Evolutionary conservation across 2,797 vertebrate species (phyloP), one percentile per base, ranked within the genome.

Genomic region (Eupleurogrammus muticus): DNA sequence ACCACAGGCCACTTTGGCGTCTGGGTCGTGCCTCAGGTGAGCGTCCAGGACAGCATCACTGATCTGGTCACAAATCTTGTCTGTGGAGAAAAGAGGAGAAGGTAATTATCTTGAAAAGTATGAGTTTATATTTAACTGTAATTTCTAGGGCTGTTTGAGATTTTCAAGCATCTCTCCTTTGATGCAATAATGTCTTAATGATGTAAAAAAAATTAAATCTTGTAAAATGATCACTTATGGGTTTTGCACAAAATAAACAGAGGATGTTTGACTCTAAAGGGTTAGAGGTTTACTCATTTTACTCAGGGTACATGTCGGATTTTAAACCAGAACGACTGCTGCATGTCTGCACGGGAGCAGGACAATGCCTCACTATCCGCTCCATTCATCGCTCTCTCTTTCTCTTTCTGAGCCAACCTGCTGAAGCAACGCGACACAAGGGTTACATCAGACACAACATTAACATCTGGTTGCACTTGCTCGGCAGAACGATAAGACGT

Each of bases 51-150:
- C 97, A 0, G 98, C 97, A 70, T 99, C 98, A 0, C 98, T 99
- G 93, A 99, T 98, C 91, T 99, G 98, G 85, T 99, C 98, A 61
- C 98, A 99, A 74, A 99, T 99, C 85, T 99, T 99, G 89, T 99
- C 98, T 99, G 90, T 50, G 85, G 77, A 73, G 77, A 81, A 20
- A 48, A 16, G n/a, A 20, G 28, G 61, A 68, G 6, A 52, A 50
- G 0, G 17, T 5, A 44, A 5, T 10, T n/a, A 17, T 16, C 44
- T 44, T 32, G 0, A 46, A 16, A 2, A 17, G 40, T 60, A 6
- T 28, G 28, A 28, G 28, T 40, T 21, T 14, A n/a, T 9, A 42
- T 19, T 48, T 23, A 19, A 36, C 2, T 5, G 9, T 32, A 1
- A 42, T 44, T 48, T 49, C 3, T 23, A 6, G 17, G 9, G 9